phyloP scores from a whole-genome alignment of 2,113 vertebrate species.

The Paracanthobrama guichenoti region DNA sequence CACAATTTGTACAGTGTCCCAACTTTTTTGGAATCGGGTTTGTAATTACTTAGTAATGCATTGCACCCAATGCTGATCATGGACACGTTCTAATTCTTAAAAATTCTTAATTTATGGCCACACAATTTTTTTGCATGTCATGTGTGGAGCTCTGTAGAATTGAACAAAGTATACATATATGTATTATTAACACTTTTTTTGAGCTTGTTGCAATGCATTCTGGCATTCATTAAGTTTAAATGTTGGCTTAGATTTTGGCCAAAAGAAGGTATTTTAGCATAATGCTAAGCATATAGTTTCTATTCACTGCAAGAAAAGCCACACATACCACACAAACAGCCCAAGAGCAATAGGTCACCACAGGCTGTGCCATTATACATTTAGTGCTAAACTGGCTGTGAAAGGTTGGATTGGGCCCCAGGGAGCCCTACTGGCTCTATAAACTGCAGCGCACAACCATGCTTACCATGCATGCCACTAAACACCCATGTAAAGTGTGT shows the following conservation, averaged over 20 bases:
- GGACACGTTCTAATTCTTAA: too few species aligned
- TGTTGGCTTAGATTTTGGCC: background rate
- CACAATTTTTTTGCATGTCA: too few species aligned
- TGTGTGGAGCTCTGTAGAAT: too few species aligned
- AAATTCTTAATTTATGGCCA: too few species aligned
- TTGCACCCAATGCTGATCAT: too few species aligned
- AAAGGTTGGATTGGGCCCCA: conserved; percentile 28
- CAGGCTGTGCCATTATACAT: conserved; percentile 38
- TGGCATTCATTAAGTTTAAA: background rate
- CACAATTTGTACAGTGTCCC: too few species aligned
- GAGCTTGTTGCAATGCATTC: background rate
- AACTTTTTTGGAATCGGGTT: too few species aligned
- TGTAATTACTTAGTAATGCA: too few species aligned
- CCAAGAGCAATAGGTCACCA: conserved; percentile 16
- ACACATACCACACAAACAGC: background rate
- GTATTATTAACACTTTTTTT: background rate
- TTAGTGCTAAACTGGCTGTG: conserved; percentile 49
- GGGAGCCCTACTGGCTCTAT: conserved; percentile 35
- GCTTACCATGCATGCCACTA: conserved; percentile 37
- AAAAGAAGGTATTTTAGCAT: background rate
- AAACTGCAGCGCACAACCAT: conserved; percentile 15
- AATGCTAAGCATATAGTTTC: background rate
- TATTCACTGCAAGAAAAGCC: background rate
- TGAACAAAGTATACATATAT: background rate
- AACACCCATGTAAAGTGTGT: background rate